phyloP scores from a whole-genome alignment of 1,140 invertebrate species.

The Orchestia grillus region DNA sequence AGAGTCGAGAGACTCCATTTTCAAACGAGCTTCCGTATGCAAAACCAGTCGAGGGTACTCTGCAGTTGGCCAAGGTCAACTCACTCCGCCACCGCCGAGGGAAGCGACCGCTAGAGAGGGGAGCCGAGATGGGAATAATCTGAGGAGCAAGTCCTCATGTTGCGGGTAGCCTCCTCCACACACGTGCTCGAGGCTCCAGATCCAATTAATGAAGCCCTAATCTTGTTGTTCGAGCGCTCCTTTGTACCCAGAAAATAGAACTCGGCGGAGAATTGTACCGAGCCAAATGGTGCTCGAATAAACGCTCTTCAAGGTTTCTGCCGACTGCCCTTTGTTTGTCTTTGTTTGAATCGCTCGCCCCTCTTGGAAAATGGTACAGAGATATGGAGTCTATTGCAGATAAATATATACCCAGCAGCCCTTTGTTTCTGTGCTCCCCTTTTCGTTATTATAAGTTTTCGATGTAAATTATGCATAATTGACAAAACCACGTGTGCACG shows the following conservation, averaged over 20 bases:
- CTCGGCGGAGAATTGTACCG: background rate
- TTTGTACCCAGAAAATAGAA: background rate
- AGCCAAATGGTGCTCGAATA: background rate
- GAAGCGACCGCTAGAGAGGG: background rate
- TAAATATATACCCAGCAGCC: too few relatives aligned
- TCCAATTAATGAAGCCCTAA: constrained; percentile 34
- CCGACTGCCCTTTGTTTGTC: background rate
- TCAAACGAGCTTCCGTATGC: background rate
- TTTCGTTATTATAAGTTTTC: too few relatives aligned
- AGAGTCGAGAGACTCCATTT: background rate
- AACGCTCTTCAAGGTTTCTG: background rate
- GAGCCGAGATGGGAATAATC: background rate
- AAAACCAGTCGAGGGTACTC: background rate
- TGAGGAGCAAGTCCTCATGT: background rate
- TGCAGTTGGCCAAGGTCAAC: too few relatives aligned
- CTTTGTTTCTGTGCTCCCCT: too few relatives aligned
- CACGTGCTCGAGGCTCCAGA: background rate
- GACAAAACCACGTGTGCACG: too few relatives aligned
- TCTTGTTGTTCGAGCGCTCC: constrained; percentile 14
- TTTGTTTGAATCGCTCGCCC: background rate
- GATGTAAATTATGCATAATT: too few relatives aligned
- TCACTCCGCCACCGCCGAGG: background rate
- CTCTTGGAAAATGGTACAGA: background rate
- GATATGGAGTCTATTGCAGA: background rate
- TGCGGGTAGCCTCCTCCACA: background rate